Evolutionary conservation across 1,140 invertebrate species (phyloP).

Genomic region (Eufriesea mexicana): DNA sequence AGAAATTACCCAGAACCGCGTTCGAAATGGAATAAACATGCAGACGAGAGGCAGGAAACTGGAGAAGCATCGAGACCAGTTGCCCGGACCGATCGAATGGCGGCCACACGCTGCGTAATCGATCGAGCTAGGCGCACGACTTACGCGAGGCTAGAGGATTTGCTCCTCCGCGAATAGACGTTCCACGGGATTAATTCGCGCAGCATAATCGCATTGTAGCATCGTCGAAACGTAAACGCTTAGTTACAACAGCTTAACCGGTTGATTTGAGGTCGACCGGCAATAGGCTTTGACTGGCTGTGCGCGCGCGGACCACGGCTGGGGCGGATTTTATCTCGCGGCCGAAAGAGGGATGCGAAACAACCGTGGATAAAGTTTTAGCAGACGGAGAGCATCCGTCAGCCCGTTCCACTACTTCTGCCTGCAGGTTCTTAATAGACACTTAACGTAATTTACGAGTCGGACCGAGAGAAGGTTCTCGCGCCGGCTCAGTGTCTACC

Average conservation of each 20-base stretch:
- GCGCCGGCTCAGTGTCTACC: neutral
- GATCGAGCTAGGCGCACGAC: neutral
- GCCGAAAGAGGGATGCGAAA: neutral
- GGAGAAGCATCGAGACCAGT: too few relatives aligned
- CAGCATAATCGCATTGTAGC: constrained; percentile 41
- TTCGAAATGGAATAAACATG: constrained; percentile 17
- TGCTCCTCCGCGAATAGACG: constrained; percentile 40
- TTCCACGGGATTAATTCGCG: constrained; percentile 43
- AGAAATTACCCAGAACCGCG: neutral
- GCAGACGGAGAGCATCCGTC: neutral
- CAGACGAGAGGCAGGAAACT: too few relatives aligned
- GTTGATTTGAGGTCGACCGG: constrained; percentile 20
- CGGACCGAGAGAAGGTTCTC: neutral
- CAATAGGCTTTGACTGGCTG: constrained; percentile 49
- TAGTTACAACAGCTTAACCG: constrained; percentile 42
- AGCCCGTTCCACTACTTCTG: neutral
- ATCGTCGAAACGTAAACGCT: constrained; percentile 44
- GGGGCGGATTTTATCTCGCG: neutral
- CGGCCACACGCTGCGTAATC: neutral
- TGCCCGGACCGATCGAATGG: neutral
- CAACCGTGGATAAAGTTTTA: neutral
- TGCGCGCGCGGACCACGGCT: neutral
- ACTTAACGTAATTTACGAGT: neutral
- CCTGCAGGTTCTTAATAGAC: neutral
- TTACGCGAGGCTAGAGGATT: constrained; percentile 23